Percentiles rank a stretch among this genome's conserved stretches.
These are phyloP conservation scores for Lophius piscatorius DNA, from an alignment of 2,113 vertebrate species.

Conservation along the genomic window DNA sequence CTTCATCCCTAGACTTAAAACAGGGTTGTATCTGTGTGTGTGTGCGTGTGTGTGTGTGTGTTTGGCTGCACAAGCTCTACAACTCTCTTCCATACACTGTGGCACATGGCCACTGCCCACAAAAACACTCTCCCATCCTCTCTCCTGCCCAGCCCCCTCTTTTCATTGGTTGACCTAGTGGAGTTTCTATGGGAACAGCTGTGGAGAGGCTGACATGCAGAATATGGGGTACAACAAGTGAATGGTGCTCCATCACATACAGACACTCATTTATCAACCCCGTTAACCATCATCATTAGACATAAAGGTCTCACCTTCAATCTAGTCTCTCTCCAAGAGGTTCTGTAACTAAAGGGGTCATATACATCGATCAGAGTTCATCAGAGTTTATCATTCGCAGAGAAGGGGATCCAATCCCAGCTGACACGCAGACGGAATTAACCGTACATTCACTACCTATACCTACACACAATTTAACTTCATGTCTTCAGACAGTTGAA, in stretches of 20 bases:
- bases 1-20: no score
- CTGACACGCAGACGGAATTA: no score
- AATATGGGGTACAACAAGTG: conserved; percentile 70
- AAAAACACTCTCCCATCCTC: conserved; percentile 42
- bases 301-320: neutral
- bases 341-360: no score
- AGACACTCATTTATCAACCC: conserved; percentile 17
- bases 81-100: conserved; percentile 54
- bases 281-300: neutral
- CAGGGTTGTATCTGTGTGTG: conserved; percentile 4
- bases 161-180: conserved; percentile 85
- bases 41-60: neutral
- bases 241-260: conserved; percentile 48
- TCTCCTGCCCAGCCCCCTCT: conserved; percentile 73
- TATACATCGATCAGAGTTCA: no score
- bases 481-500: no score
- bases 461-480: no score
- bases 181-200: conserved; percentile 81
- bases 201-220: conserved; percentile 73
- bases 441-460: no score
- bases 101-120: conserved; percentile 20
- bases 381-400: no score
- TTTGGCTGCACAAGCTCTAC: conserved; percentile 38
- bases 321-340: neutral
- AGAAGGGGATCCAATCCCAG: no score